Percentiles rank a stretch among this genome's conserved stretches.
Conservation (phyloP, 2,113 vertebrate genomes). For the Acrocephalus arundinaceus region DNA sequence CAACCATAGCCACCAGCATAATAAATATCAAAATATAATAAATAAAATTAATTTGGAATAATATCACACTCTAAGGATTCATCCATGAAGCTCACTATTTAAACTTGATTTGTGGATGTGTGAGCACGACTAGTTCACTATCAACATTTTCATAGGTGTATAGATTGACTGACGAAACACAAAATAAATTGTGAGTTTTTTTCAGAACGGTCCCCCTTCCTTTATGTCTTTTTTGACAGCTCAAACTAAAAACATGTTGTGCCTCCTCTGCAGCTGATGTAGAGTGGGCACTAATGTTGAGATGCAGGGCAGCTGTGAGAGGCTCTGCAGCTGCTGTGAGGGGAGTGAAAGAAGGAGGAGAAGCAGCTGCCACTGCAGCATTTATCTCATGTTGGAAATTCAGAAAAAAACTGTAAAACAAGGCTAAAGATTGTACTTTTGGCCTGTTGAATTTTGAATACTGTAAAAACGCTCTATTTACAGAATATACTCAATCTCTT, state of each 20-base stretch:
- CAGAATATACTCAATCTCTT: neutral
- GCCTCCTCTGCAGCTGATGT: neutral
- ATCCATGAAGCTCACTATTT: neutral
- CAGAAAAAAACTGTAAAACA: neutral
- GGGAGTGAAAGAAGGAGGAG: neutral
- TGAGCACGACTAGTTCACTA: neutral
- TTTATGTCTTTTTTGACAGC: slow-evolving; percentile 2
- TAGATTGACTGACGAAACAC: neutral
- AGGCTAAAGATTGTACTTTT: neutral
- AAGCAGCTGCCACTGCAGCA: neutral
- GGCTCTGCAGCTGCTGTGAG: neutral
- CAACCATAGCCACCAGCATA: neutral
- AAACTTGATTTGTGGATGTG: neutral
- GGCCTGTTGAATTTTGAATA: neutral
- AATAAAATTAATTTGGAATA: neutral
- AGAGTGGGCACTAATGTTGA: neutral
- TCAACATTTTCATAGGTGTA: neutral
- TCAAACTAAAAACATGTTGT: slow-evolving; percentile 30
- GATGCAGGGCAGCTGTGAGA: neutral
- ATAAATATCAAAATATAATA: neutral
- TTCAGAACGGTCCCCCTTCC: neutral
- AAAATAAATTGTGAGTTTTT: neutral
- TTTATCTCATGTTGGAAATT: neutral
- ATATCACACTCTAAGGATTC: neutral
- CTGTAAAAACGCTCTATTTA: neutral